A percentile compares a stretch with the other conserved stretches of the same genome.
Conservation (phyloP, 2,797 vertebrate species). For the Ctenopoma multispine region DNA sequence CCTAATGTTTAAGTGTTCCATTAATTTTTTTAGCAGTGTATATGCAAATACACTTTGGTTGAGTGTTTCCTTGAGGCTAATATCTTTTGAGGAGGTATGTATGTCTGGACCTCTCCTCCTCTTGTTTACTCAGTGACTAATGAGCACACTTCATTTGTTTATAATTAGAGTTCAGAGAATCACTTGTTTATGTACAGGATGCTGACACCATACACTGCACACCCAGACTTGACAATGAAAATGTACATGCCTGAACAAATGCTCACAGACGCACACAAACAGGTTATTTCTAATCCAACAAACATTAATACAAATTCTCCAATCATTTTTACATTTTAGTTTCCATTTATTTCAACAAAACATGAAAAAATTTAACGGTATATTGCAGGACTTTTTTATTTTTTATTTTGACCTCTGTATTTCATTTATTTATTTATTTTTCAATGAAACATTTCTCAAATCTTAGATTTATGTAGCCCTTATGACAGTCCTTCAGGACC, state of each 20-base stretch:
- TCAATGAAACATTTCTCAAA: slow-evolving; percentile 20
- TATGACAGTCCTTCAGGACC: slow-evolving; percentile 22
- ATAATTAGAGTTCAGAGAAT: slow-evolving; percentile 46
- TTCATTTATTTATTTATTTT: background rate
- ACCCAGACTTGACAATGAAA: background rate
- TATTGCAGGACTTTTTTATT: background rate
- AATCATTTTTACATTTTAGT: slow-evolving; percentile 1
- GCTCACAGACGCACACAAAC: background rate
- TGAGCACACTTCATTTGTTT: slow-evolving; percentile 44
- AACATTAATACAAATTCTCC: background rate
- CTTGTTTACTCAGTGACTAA: slow-evolving; percentile 53
- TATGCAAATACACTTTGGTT: background rate
- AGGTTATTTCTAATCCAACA: background rate
- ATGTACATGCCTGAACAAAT: slow-evolving; percentile 8
- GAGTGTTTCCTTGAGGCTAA: background rate
- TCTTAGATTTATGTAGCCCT: background rate
- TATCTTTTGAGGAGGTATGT: slow-evolving; percentile 7
- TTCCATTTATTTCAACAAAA: background rate
- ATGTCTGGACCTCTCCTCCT: slow-evolving; percentile 6
- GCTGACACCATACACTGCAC: slow-evolving; percentile 5
- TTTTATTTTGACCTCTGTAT: background rate
- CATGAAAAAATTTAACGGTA: background rate
- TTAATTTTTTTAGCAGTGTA: too few relatives aligned
- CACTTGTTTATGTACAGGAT: slow-evolving; percentile 32
- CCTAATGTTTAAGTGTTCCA: too few relatives aligned